phyloP scores from a whole-genome alignment of 1,140 invertebrate species.

The Hetaerina americana region DNA sequence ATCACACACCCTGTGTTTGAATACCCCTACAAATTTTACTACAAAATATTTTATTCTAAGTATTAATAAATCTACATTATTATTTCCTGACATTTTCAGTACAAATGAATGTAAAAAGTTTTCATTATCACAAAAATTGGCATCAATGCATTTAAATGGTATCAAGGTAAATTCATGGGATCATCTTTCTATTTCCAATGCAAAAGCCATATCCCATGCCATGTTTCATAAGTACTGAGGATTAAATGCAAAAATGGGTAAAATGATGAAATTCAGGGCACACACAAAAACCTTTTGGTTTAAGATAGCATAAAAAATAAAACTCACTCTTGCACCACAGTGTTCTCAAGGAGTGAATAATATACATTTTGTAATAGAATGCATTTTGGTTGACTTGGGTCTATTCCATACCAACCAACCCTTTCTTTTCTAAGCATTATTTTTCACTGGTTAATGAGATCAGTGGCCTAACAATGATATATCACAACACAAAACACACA shows the following conservation, averaged over 20 bases:
- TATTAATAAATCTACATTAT: background rate
- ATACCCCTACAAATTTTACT: background rate
- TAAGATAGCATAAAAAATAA: constrained; percentile 1
- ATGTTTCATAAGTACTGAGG: background rate
- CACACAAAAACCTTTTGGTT: background rate
- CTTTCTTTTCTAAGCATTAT: background rate
- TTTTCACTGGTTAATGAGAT: background rate
- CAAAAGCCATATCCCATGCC: background rate
- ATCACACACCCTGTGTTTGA: background rate
- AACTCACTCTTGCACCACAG: background rate
- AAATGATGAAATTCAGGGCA: background rate
- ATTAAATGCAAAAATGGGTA: background rate
- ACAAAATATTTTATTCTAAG: background rate
- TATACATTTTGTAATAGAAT: background rate
- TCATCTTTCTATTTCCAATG: background rate
- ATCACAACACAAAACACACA: background rate
- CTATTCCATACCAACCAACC: background rate
- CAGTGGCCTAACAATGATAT: background rate
- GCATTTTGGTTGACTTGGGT: background rate
- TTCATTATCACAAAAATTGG: background rate
- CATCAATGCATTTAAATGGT: background rate
- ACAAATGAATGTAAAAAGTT: background rate
- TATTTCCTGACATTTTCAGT: background rate
- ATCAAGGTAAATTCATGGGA: background rate
- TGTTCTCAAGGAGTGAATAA: background rate